Evolutionary conservation across 2,113 vertebrate species (phyloP).

Genomic region (Campylorhamphus procurvoides): DNA sequence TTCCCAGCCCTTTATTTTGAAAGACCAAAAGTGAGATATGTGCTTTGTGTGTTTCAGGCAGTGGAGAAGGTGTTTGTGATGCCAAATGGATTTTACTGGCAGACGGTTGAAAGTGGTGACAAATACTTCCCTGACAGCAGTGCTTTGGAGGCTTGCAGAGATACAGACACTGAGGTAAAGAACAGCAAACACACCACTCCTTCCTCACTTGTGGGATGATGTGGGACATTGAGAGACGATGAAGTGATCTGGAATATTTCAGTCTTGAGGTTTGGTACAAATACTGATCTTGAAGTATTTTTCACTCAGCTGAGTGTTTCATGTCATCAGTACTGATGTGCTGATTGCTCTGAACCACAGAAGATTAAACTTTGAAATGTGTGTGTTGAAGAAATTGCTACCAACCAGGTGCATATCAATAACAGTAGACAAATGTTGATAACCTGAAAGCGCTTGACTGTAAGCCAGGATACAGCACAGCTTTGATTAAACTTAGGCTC

Average conservation of each 20-base stretch:
- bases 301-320: neutral
- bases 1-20: neutral
- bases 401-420: neutral
- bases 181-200: neutral
- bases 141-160: slow-evolving; percentile 14
- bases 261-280: neutral
- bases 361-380: slow-evolving; percentile 26
- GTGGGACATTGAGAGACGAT: neutral
- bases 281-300: neutral
- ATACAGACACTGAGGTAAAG: slow-evolving; percentile 71
- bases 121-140: slow-evolving; percentile 58
- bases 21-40: neutral
- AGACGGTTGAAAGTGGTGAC: slow-evolving; percentile 74
- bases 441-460: neutral
- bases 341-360: slow-evolving; percentile 4
- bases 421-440: neutral
- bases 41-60: slow-evolving; percentile 64
- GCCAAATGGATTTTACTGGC: slow-evolving; percentile 78
- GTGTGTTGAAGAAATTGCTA: neutral
- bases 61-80: slow-evolving; percentile 63
- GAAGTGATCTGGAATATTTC: neutral
- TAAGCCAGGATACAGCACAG: neutral
- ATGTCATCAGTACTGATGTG: neutral
- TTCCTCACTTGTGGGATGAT: neutral
- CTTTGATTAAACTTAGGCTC: neutral